Base-by-base conservation (phyloP, 2,888 invertebrate species). In the Embidobia sp. region DNA sequence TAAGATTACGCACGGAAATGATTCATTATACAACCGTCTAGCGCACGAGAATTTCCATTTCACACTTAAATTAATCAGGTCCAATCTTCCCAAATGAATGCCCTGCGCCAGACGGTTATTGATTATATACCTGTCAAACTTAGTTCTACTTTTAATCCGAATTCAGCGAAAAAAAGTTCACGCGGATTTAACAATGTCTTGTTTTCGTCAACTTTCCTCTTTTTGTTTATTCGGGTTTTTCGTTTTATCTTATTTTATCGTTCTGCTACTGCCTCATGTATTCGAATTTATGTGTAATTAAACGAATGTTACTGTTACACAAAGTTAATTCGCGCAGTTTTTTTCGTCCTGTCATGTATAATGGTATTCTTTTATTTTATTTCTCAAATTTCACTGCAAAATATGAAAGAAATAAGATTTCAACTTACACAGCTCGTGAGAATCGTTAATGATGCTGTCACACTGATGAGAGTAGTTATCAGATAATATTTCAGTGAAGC, bases 371-470 rank as follows among this genome's bases (percentile, higher is more conserved):
- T n/a, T n/a, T n/a, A n/a, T n/a, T n/a, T n/a, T n/a, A n/a, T n/a
- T n/a, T n/a, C n/a, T n/a, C n/a, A n/a, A n/a, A n/a, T n/a, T n/a
- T n/a, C n/a, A n/a, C n/a, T n/a, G n/a, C n/a, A n/a, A n/a, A n/a
- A n/a, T n/a, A n/a, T n/a, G n/a, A 6, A 6, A 22, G 22, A 4
- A 22, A 4, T 22, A 22, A 22, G 22, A 22, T 22, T 22, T 22
- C 4, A n/a, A 22, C 93, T 92, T 90, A 94, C 94, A 88, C 94
- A 93, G 89, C 94, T 90, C 11, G 93, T 92, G 53, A 94, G 90
- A 79, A 93, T 90, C 31, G 92, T 91, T 64, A 94, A 88, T 0
- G 92, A 91, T 5, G 80, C 69, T 7, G 87, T 83, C 27, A 93
- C 86, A 4, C 92, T 91, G 42, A 93, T 75, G 8, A 94, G 86